Base-by-base conservation (phyloP, 1,140 invertebrate genomes). In the Saxidomus purpurata region DNA sequence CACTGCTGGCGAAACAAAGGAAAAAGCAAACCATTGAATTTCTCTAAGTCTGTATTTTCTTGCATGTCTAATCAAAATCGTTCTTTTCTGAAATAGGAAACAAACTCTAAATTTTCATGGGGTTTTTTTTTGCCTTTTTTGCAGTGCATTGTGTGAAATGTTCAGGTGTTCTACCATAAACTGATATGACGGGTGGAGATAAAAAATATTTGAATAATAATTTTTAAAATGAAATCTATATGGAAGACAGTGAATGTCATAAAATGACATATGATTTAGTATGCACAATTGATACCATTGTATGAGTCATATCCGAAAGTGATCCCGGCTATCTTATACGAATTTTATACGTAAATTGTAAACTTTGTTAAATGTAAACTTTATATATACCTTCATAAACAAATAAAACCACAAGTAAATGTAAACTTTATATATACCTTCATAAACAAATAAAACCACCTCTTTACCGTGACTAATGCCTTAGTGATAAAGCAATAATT, bases 381-480 rank as follows among this genome's bases (percentile, higher is more conserved):
- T 61, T 61, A 22, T 61, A 25, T 13, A 8, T 11, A 11, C 55
- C 25, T 22, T 22, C 55, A 61, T 61, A 61, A 28, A 67, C 61
- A 67, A 67, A 67, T 67, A 67, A 67, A 67, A 61, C 47, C 55
- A 9, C n/a, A n/a, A n/a, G 55, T 61, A 4, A 4, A 11, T 61
- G 17, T 61, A n/a, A n/a, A 61, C 55, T 61, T 61, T 61, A 22
- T 61, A 25, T 13, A 8, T 11, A 11, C 55, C 25, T 22, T 22
- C 55, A 61, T 61, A 61, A 28, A 67, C 61, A 67, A 67, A 67
- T 67, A 67, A 67, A 67, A 61, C 55, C 55, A 59, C 6, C 6
- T 59, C 6, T n/a, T n/a, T 19, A 13, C 34, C 15, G 15, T 71
- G 34, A 38, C 17, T 38, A 38, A 71, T 3, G 3, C 34, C 8